phyloP scores from a whole-genome alignment of 2,888 invertebrate genomes.

The Amblyteles armatorius region DNA sequence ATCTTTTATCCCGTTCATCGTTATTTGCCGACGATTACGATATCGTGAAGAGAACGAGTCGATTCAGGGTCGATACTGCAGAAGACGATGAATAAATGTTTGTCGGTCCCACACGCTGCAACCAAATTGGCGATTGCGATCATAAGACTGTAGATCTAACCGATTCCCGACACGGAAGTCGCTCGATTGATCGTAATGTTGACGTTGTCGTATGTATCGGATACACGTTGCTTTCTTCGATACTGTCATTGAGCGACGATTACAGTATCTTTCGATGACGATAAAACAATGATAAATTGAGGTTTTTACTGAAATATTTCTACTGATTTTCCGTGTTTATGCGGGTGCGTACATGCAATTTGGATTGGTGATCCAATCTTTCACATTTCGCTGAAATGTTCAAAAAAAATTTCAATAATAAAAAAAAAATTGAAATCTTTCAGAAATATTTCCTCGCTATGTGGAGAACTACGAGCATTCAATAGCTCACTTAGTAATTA shows the following conservation, averaged over 20 bases:
- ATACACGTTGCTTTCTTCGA: background rate
- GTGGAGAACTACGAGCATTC: no score
- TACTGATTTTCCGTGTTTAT: background rate
- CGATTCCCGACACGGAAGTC: background rate
- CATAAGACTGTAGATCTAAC: background rate
- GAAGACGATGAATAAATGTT: background rate
- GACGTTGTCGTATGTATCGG: background rate
- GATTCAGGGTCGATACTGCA: background rate
- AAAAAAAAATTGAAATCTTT: no score
- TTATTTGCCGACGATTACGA: constrained; percentile 15
- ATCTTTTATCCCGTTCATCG: constrained; percentile 9
- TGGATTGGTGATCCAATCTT: no score
- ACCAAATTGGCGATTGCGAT: background rate
- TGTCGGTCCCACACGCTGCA: background rate
- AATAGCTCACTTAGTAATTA: no score
- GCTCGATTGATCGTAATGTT: background rate
- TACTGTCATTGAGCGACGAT: background rate
- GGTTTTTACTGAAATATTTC: no score
- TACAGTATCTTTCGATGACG: background rate
- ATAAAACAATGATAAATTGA: background rate
- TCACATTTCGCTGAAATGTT: background rate
- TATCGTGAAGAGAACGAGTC: constrained; percentile 4
- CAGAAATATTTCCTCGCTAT: no score
- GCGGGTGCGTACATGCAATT: background rate
- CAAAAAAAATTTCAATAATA: background rate